phyloP scores from a whole-genome alignment of 2,888 invertebrate species.

The Nematopogon swammerdamellus region DNA sequence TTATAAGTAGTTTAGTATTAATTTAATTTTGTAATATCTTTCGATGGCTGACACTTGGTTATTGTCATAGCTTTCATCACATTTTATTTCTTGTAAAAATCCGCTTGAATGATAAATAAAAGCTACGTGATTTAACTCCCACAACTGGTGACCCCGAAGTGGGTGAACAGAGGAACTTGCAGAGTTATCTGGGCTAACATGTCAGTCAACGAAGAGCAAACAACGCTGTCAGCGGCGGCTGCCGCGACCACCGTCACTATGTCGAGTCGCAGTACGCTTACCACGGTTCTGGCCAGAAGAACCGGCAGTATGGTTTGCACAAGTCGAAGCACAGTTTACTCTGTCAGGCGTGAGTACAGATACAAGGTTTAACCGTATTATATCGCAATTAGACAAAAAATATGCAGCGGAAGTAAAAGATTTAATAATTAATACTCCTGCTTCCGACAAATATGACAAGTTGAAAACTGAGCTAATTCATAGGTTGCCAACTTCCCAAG shows the following conservation, averaged over 20 bases:
- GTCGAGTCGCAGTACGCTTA: constrained; percentile 10
- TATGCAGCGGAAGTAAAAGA: constrained; percentile 11
- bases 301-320: constrained; percentile 18
- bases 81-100: no score
- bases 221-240: background rate
- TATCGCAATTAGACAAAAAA: constrained; percentile 12
- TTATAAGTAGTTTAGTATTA: no score
- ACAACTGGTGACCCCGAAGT: no score
- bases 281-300: constrained; percentile 16
- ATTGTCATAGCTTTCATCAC: no score
- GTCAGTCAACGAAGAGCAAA: no score
- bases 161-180: no score
- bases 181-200: no score
- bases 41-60: no score
- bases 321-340: constrained; percentile 16
- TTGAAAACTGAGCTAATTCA: constrained; percentile 4
- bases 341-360: constrained; percentile 13
- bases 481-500: constrained; percentile 2
- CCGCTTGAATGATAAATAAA: no score
- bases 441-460: constrained; percentile 6
- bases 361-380: constrained; percentile 14
- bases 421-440: constrained; percentile 11
- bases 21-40: no score
- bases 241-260: background rate
- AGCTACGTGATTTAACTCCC: no score